Evolutionary conservation across 2,888 invertebrate species (phyloP).

Genomic region (Gastrophysa polygoni): DNA sequence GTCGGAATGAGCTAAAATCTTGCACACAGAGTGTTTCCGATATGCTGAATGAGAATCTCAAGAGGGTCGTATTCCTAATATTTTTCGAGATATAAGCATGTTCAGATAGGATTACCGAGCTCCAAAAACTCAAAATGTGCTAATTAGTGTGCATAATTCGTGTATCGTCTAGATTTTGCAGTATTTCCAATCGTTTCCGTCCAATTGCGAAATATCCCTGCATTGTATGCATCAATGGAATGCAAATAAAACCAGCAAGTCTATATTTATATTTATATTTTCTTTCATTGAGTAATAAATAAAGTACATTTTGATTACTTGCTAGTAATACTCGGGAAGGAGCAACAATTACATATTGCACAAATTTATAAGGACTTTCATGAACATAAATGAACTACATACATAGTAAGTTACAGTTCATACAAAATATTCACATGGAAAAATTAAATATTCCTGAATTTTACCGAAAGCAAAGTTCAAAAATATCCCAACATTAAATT

Average conservation of each 20-base stretch:
- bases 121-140: no score
- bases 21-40: no score
- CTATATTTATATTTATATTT: conserved; percentile 17
- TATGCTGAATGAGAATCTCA: no score
- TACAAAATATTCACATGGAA: conserved; percentile 13
- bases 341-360: conserved; percentile 45
- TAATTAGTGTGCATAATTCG: no score
- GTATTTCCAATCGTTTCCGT: no score
- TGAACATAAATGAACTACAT: conserved; percentile 26
- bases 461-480: conserved; percentile 21
- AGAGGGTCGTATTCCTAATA: no score
- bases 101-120: no score
- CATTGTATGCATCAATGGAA: no score
- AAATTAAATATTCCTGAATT: conserved; percentile 28
- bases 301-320: conserved; percentile 38
- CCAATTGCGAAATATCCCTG: no score
- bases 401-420: conserved; percentile 30
- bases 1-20: no score
- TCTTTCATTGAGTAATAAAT: conserved; percentile 27
- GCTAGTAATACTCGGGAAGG: conserved; percentile 49
- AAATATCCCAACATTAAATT: conserved; percentile 39
- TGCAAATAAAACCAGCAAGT: background rate
- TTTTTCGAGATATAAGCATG: no score
- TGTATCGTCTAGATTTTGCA: no score
- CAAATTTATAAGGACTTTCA: conserved; percentile 29